phyloP scores from a whole-genome alignment of 2,797 vertebrate genomes.

The Varecia variegata region DNA sequence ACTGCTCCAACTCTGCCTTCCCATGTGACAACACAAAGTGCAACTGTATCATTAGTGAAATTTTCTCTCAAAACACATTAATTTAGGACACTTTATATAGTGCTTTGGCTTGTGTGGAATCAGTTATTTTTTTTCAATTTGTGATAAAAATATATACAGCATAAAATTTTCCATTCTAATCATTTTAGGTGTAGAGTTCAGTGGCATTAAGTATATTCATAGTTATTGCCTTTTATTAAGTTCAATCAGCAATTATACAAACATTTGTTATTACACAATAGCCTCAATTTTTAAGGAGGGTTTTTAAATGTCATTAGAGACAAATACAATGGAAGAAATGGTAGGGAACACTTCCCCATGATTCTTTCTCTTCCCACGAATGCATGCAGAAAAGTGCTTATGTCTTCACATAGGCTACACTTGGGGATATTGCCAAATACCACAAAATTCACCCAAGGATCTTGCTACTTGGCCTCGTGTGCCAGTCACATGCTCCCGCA shows the following conservation, averaged over 20 bases:
- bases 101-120: not conserved
- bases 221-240: not conserved
- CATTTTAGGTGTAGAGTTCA: not conserved
- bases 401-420: not conserved
- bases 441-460: too few relatives aligned
- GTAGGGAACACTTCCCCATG: rapidly evolving
- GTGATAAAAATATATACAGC: not conserved
- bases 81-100: not conserved
- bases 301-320: not conserved
- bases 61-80: not conserved
- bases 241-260: not conserved
- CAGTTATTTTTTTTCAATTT: not conserved
- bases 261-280: not conserved
- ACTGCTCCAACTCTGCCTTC: not conserved
- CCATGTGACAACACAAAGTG: not conserved
- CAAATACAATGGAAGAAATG: rapidly evolving
- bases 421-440: not conserved
- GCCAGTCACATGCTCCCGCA: rapidly evolving
- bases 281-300: not conserved
- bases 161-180: not conserved
- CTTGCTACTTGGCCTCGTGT: rapidly evolving
- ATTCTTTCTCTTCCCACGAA: not conserved
- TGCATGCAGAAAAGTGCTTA: rapidly evolving
- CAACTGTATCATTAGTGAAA: too few relatives aligned
- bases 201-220: not conserved